A percentile compares a stretch with the other conserved stretches of the same genome.
Evolutionary conservation across 2,888 invertebrate species (phyloP).

Genomic region (Ichneumon xanthorius): DNA sequence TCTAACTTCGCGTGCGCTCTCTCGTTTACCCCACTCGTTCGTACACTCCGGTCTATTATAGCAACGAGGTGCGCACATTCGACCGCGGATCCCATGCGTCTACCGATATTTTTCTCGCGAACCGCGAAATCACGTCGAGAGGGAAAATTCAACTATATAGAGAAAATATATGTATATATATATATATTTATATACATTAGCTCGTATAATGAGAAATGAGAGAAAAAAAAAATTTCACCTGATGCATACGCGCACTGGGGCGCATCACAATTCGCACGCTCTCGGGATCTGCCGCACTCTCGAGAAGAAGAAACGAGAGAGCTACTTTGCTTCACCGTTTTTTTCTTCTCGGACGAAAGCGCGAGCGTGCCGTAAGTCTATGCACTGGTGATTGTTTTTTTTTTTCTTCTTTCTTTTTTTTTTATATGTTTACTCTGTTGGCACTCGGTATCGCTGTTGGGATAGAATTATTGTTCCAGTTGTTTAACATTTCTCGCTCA

Average conservation of each 20-base stretch:
- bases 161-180: not conserved
- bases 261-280: conserved; percentile 60
- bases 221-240: conserved; percentile 45
- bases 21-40: conserved; percentile 41
- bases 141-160: not conserved
- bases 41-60: conserved; percentile 61
- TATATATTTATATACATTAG: not conserved
- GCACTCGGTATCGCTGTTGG: not conserved
- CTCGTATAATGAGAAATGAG: conserved; percentile 42
- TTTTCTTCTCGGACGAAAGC: conserved; percentile 60
- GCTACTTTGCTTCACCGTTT: conserved; percentile 39
- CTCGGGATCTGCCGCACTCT: conserved; percentile 41
- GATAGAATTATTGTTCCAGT: conserved; percentile 9
- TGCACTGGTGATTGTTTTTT: conserved; percentile 5
- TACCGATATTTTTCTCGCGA: conserved; percentile 31
- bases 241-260: not conserved
- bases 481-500: conserved; percentile 12
- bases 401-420: not conserved
- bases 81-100: conserved; percentile 17
- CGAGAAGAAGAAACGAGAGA: conserved; percentile 60
- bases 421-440: conserved; percentile 3
- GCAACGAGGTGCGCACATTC: conserved; percentile 53
- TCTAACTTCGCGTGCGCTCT: conserved; percentile 36
- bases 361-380: conserved; percentile 29
- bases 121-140: conserved; percentile 16